phyloP scores from a whole-genome alignment of 2,113 vertebrate genomes.

The Corythoichthys haematopterus region DNA sequence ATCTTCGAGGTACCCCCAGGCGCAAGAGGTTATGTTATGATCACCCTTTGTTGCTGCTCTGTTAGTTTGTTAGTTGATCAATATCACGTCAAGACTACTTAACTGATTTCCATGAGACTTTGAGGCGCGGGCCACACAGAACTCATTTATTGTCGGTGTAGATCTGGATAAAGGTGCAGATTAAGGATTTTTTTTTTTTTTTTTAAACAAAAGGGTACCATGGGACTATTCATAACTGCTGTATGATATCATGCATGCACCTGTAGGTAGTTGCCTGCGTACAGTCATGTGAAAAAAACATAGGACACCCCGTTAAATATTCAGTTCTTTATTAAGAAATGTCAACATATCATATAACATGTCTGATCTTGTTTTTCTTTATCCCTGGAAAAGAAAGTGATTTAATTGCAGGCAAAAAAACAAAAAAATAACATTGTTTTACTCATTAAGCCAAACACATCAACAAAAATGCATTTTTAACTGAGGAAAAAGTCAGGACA shows the following conservation, averaged over 20 bases:
- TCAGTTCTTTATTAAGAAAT: too few species aligned
- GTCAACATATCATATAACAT: too few species aligned
- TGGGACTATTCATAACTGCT: background rate
- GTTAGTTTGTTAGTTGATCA: background rate
- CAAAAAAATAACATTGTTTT: too few species aligned
- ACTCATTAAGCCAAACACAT: too few species aligned
- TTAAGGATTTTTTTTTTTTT: background rate
- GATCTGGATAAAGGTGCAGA: slow-evolving; percentile 4
- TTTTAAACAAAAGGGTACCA: background rate
- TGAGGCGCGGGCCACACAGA: background rate
- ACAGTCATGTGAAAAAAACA: background rate
- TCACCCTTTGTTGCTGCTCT: background rate
- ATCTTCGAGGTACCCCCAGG: background rate
- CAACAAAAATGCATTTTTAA: too few species aligned
- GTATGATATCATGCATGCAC: background rate
- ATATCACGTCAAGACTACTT: background rate
- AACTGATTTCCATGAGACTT: background rate
- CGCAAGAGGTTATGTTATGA: background rate
- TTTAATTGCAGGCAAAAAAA: too few species aligned
- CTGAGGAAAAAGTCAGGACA: too few species aligned
- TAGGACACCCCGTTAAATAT: too few species aligned
- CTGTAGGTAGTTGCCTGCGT: background rate
- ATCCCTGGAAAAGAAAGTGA: too few species aligned
- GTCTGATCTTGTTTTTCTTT: too few species aligned
- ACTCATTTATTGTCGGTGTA: background rate